Evolutionary conservation across 2,888 invertebrate species (phyloP), one percentile per base, ranked within the genome.

Genomic region (Drosophila leonis): DNA sequence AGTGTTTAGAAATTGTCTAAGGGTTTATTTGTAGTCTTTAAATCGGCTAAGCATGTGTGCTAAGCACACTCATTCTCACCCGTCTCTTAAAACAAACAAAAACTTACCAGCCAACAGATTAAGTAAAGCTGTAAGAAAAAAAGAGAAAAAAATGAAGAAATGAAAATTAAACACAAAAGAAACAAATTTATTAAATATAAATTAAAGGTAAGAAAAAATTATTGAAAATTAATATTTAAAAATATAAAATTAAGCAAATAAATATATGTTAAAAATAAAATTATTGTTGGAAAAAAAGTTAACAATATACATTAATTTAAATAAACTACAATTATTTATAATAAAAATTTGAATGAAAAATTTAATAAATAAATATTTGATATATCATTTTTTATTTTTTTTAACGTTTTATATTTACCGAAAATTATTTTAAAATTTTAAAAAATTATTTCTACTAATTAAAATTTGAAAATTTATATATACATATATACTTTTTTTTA

Each of bases 71-170:
- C 24, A 4, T 24, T 27, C n/a, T 48, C 2, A 29, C 15, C 12
- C 42, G 20, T 37, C 7, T 29, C 56, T 35, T 10, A 62, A 72
- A 70, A 57, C 55, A 78, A 71, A 69, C 31, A 54, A 12, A 39
- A 66, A 87, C 89, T 86, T 72, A 86, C 89, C 89, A 64, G 85
- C 81, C 56, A 89, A 65, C 7, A 85, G 80, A 62, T 74, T 75
- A 31, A 84, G 61, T 39, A 88, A 72, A 41, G 86, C 87, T 87
- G 83, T 2, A 68, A 87, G 66, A 59, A 31, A 20, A 75, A 75
- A 54, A 29, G 68, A 29, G 64, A 41, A 69, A 73, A 46, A 37
- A 37, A 41, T 54, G n/a, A 65, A 15, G 12, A 51, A 69, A 67
- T 44, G 35, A 54, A 59, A 63, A 33, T 56, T 51, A 56, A 24